These are phyloP conservation scores for Ormyrus pomaceus DNA, from an alignment of 2,888 invertebrate genomes.

Conservation along the genomic window DNA sequence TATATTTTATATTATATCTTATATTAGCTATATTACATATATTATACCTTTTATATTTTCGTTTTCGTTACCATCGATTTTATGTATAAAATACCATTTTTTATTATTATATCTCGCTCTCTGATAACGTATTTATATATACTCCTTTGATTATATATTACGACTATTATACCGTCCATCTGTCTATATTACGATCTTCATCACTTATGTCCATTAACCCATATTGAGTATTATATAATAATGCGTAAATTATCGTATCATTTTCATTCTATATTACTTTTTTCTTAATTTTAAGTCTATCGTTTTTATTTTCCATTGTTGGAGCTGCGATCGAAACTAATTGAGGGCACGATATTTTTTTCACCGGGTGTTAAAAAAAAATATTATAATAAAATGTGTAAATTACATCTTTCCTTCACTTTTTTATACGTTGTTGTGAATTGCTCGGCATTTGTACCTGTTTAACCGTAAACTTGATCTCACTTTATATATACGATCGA, in stretches of 20 bases:
- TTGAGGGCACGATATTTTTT: no score
- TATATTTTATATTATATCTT: constrained; percentile 31
- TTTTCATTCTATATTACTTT: neutral
- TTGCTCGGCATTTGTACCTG: neutral
- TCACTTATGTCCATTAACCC: constrained; percentile 11
- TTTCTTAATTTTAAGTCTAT: no score
- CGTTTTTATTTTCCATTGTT: no score
- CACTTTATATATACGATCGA: no score
- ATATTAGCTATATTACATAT: constrained; percentile 54
- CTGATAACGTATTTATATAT: constrained; percentile 31
- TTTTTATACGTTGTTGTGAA: neutral
- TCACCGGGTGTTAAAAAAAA: no score
- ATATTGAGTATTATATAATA: constrained; percentile 24
- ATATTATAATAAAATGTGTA: neutral
- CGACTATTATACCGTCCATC: constrained; percentile 2
- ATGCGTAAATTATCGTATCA: constrained; percentile 21
- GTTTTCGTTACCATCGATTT: constrained; percentile 16
- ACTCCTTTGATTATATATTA: constrained; percentile 33
- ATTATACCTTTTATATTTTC: constrained; percentile 38
- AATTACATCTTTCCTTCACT: neutral
- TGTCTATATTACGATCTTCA: constrained; percentile 5
- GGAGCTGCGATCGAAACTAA: no score
- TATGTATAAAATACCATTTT: constrained; percentile 41
- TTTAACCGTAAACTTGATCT: neutral
- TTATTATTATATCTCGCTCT: constrained; percentile 39